phyloP scores from a whole-genome alignment of 2,888 invertebrate genomes.

The Agriotes lineatus region DNA sequence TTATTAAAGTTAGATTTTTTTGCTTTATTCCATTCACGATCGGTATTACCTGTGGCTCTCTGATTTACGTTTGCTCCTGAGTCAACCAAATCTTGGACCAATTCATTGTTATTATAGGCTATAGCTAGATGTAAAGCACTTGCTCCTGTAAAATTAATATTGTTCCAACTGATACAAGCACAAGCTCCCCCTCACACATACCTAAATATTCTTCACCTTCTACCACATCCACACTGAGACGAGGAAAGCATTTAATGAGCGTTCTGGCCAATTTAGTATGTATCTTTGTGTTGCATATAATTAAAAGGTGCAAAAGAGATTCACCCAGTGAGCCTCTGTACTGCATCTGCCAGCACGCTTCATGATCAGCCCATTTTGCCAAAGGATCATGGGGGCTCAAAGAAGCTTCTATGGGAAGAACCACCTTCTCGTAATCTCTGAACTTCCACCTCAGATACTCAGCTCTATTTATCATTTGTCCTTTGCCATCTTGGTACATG shows the following conservation, averaged over 20 bases:
- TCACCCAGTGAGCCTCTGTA: constrained; percentile 96
- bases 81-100: constrained; percentile 93
- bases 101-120: constrained; percentile 95
- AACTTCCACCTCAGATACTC: constrained; percentile 93
- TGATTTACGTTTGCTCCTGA: constrained; percentile 94
- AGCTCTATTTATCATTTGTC: constrained; percentile 86
- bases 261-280: constrained; percentile 87
- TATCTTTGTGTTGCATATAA: constrained; percentile 92
- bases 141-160: constrained; percentile 73
- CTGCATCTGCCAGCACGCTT: constrained; percentile 98
- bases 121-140: constrained; percentile 96
- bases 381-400: constrained; percentile 88
- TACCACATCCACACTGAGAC: constrained; percentile 91
- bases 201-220: constrained; percentile 98
- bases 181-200: constrained; percentile 55
- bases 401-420: constrained; percentile 89
- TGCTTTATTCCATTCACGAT: too few species aligned
- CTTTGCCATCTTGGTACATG: constrained; percentile 89
- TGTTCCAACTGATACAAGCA: too few species aligned
- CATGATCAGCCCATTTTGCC: constrained; percentile 90
- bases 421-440: constrained; percentile 85
- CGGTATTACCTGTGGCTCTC: constrained; percentile 90
- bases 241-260: constrained; percentile 91
- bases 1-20: not conserved
- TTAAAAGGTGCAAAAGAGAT: constrained; percentile 92